Base-by-base conservation (phyloP, 2,888 invertebrate species). In the Camponotus fellah region DNA sequence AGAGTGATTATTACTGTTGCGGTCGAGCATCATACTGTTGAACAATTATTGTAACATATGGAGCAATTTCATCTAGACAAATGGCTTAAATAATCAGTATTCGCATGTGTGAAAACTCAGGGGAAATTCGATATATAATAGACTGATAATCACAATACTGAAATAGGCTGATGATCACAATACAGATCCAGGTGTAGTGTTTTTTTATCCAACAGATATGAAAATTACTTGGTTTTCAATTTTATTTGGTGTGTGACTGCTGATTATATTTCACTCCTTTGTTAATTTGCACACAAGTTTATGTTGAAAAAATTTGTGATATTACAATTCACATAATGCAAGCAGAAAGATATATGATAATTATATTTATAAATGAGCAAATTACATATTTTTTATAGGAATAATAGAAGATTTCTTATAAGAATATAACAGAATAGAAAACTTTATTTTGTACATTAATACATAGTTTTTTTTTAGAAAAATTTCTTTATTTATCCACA, bases 1-100 rank as follows among this genome's bases (percentile, higher is more conserved):
- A 79, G 95, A 95, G 90, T 93, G 87, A 92, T 86, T 12, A n/a
- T 12, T 85, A 46, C 21, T 72, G 46, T 37, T 60, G n/a, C 12
- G 60, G 0, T 66, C 40, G 1, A 43, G 10, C 17, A 9, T 26
- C 43, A n/a, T 77, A 8, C 37, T 6, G 32, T 53, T 21, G 40
- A 56, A 56, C 5, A 10, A 53, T 56, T 66, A 26, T 37, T 21
- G 21, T 75, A 40, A 64, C 10, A 12, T n/a, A 40, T 12, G 6
- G 5, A 32, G 2, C 4, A 60, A 72, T 26, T 26, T 26, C 34
- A 46, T 68, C 5, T 17, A 17, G 34, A 60, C 12, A 58, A 74
- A 60, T 46, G 34, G 60, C 77, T 77, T 77, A 68, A 77, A 66
- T 0, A n/a, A 40, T 77, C 46, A 46, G 10, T 40, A 69, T 68